Base-by-base conservation (phyloP, 1,140 invertebrate species). In the Bombus huntii region DNA sequence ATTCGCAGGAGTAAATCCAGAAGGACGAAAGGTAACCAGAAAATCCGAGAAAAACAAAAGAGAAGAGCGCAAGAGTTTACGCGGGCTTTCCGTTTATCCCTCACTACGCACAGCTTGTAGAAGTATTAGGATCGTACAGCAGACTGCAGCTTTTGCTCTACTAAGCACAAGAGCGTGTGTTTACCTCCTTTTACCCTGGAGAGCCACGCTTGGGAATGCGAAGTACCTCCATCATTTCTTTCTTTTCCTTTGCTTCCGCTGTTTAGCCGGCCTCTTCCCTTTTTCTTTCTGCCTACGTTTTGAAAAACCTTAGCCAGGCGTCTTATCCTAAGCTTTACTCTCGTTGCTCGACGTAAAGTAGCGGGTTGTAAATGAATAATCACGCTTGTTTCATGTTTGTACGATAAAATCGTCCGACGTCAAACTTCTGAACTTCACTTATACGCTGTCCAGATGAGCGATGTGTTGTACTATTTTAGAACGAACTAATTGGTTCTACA, bases 171-270 rank as follows among this genome's bases (percentile, higher is more conserved):
- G 82, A 53, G 88, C 83, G 81, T 80, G 86, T 90, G 85, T 92
- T 91, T 92, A 92, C 88, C 91, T 76, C 88, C 85, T 92, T 92
- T 92, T 92, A 92, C 72, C 86, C 83, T 78, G 73, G 81, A 85
- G 90, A 82, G 87, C 78, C 42, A 79, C 73, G 86, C 53, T 80
- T 68, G 89, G 90, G 91, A 92, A 92, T 90, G 88, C 85, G 76
- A 91, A 92, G 88, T 83, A 80, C 87, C 83, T 71, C 74, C 65
- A 78, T 68, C 84, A 65, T 88, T 92, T 87, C 88, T 84, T 87
- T 72, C 80, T 87, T 85, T 90, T 79, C 85, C 78, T 62, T 66
- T 84, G 75, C 88, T 83, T 47, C 39, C 37, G 65, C 65, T 47
- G n/a, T 53, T 70, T 53, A 80, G 25, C 65, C 15, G 25, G 25